Percentiles rank a stretch among this genome's conserved stretches.
phyloP scores from a whole-genome alignment of 2,797 vertebrate species.

The Phoxinus dragarum region DNA sequence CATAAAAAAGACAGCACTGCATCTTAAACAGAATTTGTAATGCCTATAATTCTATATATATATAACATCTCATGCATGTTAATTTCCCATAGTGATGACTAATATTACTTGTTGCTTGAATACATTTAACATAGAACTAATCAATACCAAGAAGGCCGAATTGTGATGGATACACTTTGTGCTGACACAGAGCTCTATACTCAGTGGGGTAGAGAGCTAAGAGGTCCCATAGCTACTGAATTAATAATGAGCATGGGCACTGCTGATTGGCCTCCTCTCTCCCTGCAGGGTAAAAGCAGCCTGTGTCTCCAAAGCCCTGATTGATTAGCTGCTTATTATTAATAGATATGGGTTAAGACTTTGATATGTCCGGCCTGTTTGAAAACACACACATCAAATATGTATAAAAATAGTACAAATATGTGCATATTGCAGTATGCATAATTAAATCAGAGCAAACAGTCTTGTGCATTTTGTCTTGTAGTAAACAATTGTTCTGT shows the following conservation, averaged over 20 bases:
- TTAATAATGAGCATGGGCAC: conserved; percentile 57
- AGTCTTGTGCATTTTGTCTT: neutral
- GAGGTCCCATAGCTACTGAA: conserved; percentile 55
- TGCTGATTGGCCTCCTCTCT: conserved; percentile 48
- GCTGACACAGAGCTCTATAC: conserved; percentile 45
- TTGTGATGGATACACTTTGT: conserved; percentile 42
- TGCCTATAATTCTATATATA: neutral
- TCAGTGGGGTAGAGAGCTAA: conserved; percentile 36
- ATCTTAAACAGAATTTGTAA: conserved; percentile 3
- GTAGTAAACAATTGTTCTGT: conserved; percentile 31
- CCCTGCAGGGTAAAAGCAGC: conserved; percentile 61
- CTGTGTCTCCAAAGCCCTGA: conserved; percentile 65
- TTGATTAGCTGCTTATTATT: conserved; percentile 74
- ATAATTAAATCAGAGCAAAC: neutral
- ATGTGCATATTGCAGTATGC: neutral
- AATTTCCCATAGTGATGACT: neutral
- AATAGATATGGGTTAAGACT: conserved; percentile 71
- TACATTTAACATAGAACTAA: conserved; percentile 41
- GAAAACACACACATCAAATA: conserved; percentile 38
- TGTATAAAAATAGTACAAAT: conserved; percentile 15
- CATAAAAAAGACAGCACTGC: neutral
- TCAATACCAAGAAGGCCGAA: conserved; percentile 50
- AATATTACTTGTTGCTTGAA: conserved; percentile 28
- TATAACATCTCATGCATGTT: neutral
- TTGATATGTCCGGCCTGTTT: conserved; percentile 63